Evolutionary conservation across 2,888 invertebrate genomes (phyloP), one percentile per base, ranked within the genome.

Genomic region (Augochlorella aurata): DNA sequence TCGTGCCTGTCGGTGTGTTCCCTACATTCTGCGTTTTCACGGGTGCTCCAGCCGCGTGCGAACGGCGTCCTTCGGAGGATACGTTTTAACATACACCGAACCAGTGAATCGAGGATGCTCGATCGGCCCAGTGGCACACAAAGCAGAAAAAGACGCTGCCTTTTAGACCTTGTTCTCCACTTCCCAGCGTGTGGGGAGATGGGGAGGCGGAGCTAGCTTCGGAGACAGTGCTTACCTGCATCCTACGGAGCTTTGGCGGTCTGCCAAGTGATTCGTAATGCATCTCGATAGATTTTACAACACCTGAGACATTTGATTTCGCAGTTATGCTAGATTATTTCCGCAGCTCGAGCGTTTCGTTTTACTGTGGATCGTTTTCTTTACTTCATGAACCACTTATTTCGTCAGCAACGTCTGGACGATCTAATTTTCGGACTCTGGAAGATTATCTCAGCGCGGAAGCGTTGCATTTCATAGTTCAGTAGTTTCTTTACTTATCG

Each of bases 111-210:
- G 90, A 90, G 89, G 90, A 90, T 90, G 90, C 84, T 89, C 89
- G 89, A 91, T 90, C 91, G 92, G 92, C 93, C 92, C 91, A 92
- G 92, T 93, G 93, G 93, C 93, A 93, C 88, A 93, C 92, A 93
- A 93, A 93, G 88, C 86, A 90, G 89, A 89, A 90, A 89, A 89
- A 78, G 84, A 75, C 79, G 81, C 76, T 80, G 89, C 88, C 92
- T 93, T 92, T 93, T 90, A 92, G 91, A 89, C 93, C 93, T 90
- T 92, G 74, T 93, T 93, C 88, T 92, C 93, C 87, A 93, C 93
- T 93, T 93, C 91, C 89, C 83, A 85, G 52, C 81, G 72, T 65
- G 69, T 61, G 68, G 82, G 77, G 74, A 77, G 52, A 63, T 66
- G 52, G 68, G 73, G 74, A 85, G 79, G 71, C 74, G 74, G 71